phyloP scores from a whole-genome alignment of 2,888 invertebrate genomes.

The Drosophila nr. medialis region DNA sequence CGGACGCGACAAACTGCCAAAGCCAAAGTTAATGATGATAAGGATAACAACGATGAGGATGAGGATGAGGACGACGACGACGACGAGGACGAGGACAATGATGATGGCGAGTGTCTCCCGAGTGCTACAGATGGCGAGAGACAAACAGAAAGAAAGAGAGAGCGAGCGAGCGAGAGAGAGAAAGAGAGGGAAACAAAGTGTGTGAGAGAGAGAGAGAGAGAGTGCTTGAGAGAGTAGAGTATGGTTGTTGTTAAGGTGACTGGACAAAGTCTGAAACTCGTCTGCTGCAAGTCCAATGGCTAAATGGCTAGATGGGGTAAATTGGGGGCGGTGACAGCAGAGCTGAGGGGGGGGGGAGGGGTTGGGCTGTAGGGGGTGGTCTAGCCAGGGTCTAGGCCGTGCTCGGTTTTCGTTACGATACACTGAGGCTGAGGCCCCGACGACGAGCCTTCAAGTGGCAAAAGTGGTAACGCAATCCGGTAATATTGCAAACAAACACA shows the following conservation, averaged over 20 bases:
- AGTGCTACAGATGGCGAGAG: not conserved
- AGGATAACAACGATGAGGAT: conserved; percentile 15
- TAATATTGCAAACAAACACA: conserved; percentile 43
- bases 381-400: conserved; percentile 37
- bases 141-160: not conserved
- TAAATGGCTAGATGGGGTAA: not conserved
- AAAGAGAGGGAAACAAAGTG: not conserved
- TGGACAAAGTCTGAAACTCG: conserved; percentile 17
- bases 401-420: not conserved
- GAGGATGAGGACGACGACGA: conserved; percentile 15
- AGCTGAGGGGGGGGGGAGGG: not conserved
- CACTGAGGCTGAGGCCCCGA: conserved; percentile 42
- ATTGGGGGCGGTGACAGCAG: not conserved
- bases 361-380: not conserved
- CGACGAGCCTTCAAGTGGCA: conserved; percentile 59
- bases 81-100: conserved; percentile 6
- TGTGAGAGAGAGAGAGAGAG: not conserved
- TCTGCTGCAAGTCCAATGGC: conserved; percentile 17
- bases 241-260: conserved; percentile 14
- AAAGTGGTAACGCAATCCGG: conserved; percentile 52
- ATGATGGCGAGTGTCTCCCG: conserved; percentile 1
- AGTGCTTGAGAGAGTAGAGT: conserved; percentile 11
- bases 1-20: conserved; percentile 14
- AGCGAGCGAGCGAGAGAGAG: not conserved
- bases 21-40: conserved; percentile 27